These are phyloP conservation scores for Chrysopilus asiliformis DNA, from an alignment of 2,888 invertebrate species.

Conservation along the genomic window DNA sequence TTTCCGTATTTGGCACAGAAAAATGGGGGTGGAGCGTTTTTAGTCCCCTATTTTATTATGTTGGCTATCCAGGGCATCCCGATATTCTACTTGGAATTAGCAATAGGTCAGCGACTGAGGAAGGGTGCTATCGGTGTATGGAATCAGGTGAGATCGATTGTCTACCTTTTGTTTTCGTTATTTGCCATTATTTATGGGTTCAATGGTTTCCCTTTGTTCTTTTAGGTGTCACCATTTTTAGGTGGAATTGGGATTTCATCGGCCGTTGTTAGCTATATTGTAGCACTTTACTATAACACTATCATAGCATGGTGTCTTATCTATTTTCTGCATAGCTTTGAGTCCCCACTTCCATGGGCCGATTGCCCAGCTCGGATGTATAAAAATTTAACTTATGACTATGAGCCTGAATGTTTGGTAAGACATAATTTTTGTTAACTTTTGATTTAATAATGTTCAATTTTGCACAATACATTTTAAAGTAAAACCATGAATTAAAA, in stretches of 20 bases:
- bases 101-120: constrained; percentile 83
- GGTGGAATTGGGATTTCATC: constrained; percentile 88
- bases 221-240: constrained; percentile 62
- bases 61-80: constrained; percentile 88
- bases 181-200: no score
- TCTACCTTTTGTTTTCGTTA: not conserved
- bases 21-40: constrained; percentile 91
- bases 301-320: constrained; percentile 97
- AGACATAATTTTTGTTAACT: constrained; percentile 32
- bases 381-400: constrained; percentile 61
- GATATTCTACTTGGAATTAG: constrained; percentile 89
- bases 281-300: constrained; percentile 93
- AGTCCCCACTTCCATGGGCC: constrained; percentile 81
- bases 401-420: constrained; percentile 71
- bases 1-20: constrained; percentile 92
- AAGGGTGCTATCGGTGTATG: constrained; percentile 93
- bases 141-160: constrained; percentile 48
- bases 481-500: not conserved
- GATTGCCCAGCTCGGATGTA: constrained; percentile 78
- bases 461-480: not conserved
- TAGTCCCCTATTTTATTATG: constrained; percentile 95
- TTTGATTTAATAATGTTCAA: not conserved
- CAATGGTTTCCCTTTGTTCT: not conserved
- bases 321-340: constrained; percentile 88
- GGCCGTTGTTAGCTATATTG: constrained; percentile 91